These are phyloP conservation scores for Tachina lurida DNA, from an alignment of 2,888 invertebrate genomes.

Conservation along the genomic window DNA sequence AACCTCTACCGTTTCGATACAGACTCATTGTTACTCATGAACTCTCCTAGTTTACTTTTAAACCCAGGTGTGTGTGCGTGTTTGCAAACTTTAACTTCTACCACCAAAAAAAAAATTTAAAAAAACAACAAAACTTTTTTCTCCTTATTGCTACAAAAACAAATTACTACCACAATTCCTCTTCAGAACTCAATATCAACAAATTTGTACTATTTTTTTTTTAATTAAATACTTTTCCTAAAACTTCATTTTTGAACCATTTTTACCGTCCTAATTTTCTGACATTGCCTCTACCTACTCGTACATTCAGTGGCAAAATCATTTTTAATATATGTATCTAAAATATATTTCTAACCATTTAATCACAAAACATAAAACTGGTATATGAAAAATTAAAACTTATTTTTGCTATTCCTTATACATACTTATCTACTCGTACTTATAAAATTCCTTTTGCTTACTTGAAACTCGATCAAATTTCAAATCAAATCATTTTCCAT, in stretches of 20 bases:
- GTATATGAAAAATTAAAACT: conserved; percentile 57
- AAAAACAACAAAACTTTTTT: conserved; percentile 48
- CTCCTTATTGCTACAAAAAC: conserved; percentile 55
- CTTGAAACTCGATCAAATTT: neutral
- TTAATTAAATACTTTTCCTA: conserved; percentile 34
- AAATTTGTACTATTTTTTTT: neutral
- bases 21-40: conserved; percentile 82
- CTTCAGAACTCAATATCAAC: conserved; percentile 71
- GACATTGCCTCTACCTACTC: conserved; percentile 52
- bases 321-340: conserved; percentile 20
- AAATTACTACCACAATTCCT: conserved; percentile 71
- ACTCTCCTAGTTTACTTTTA: conserved; percentile 80
- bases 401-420: conserved; percentile 16
- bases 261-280: conserved; percentile 44
- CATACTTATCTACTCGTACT: neutral
- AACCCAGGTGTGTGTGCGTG: conserved; percentile 82
- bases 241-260: conserved; percentile 55
- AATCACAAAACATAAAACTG: conserved; percentile 44
- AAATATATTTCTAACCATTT: conserved; percentile 51
- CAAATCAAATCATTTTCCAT: conserved; percentile 20
- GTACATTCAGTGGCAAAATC: conserved; percentile 52
- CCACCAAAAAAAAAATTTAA: conserved; percentile 28
- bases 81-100: conserved; percentile 73
- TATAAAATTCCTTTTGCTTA: neutral
- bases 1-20: conserved; percentile 80